phyloP scores from a whole-genome alignment of 2,888 invertebrate species.

The Chromoteleia sp. region DNA sequence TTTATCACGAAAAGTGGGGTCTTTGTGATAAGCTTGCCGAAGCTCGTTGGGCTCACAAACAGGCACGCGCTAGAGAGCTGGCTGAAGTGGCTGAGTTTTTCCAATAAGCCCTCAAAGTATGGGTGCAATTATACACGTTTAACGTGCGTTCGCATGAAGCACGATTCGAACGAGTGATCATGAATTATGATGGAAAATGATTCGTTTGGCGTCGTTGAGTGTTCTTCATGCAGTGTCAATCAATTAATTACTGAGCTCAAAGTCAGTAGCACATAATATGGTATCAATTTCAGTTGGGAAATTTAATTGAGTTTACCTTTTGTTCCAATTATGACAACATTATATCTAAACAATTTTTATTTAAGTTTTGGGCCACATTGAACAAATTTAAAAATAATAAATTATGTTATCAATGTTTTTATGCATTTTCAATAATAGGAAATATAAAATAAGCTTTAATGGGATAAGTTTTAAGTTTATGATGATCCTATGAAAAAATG shows the following conservation, averaged over 20 bases:
- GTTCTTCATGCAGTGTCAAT: constrained; percentile 17
- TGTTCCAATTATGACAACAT: background rate
- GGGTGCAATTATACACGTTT: constrained; percentile 9
- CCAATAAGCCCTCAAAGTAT: constrained; percentile 79
- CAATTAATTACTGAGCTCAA: constrained; percentile 37
- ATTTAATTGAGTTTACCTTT: background rate
- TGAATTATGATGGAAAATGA: constrained; percentile 20
- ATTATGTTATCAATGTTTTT: background rate
- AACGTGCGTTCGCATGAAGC: constrained; percentile 4
- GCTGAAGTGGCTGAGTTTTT: constrained; percentile 91
- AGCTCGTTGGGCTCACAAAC: constrained; percentile 91
- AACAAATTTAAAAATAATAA: no score
- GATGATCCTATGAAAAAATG: background rate
- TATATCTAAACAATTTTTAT: background rate
- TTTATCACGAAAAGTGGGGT: constrained; percentile 91
- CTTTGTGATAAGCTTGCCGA: constrained; percentile 89
- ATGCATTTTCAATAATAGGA: background rate
- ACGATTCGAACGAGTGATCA: background rate
- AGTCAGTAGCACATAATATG: constrained; percentile 29
- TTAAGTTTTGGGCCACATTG: no score
- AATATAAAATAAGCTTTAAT: background rate
- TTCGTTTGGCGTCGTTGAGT: constrained; percentile 14
- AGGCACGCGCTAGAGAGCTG: constrained; percentile 90
- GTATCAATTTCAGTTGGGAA: background rate
- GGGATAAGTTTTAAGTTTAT: background rate